These are phyloP conservation scores for Euplagia quadripunctaria DNA, from an alignment of 2,888 invertebrate genomes.

Conservation along the genomic window DNA sequence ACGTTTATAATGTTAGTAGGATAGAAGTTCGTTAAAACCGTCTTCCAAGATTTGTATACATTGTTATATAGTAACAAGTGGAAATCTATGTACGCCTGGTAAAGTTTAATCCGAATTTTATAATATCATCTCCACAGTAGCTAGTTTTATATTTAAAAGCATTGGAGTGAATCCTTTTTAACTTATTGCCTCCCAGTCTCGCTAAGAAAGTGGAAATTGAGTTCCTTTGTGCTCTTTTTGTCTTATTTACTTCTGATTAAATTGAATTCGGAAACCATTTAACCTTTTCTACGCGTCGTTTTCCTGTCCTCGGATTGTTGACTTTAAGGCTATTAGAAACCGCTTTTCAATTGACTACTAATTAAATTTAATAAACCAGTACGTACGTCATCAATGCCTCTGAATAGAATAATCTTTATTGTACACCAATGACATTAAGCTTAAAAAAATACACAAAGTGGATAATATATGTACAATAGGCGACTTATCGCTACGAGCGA, in stretches of 20 bases:
- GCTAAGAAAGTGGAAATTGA: constrained; percentile 10
- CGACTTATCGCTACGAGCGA: too few relatives aligned
- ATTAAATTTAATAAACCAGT: background rate
- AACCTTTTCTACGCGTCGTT: background rate
- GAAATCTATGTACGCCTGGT: too few relatives aligned
- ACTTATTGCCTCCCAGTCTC: background rate
- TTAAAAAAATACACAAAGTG: too few relatives aligned
- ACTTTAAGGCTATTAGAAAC: background rate
- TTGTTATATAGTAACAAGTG: too few relatives aligned
- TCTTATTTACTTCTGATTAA: constrained; percentile 15
- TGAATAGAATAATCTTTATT: too few relatives aligned
- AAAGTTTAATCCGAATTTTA: background rate
- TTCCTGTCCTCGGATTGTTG: background rate
- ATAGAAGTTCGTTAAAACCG: too few relatives aligned
- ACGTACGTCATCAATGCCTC: too few relatives aligned
- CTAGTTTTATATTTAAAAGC: constrained; percentile 8
- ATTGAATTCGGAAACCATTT: constrained; percentile 6
- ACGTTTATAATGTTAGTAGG: too few relatives aligned
- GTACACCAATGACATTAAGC: too few relatives aligned
- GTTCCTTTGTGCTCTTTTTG: constrained; percentile 1
- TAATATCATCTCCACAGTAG: background rate
- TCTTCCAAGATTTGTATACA: too few relatives aligned
- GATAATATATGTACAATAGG: too few relatives aligned
- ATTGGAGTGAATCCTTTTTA: background rate
- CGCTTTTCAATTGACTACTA: background rate